Evolutionary conservation across 2,888 invertebrate genomes (phyloP).

Genomic region (Peribatodes rhomboidaria): DNA sequence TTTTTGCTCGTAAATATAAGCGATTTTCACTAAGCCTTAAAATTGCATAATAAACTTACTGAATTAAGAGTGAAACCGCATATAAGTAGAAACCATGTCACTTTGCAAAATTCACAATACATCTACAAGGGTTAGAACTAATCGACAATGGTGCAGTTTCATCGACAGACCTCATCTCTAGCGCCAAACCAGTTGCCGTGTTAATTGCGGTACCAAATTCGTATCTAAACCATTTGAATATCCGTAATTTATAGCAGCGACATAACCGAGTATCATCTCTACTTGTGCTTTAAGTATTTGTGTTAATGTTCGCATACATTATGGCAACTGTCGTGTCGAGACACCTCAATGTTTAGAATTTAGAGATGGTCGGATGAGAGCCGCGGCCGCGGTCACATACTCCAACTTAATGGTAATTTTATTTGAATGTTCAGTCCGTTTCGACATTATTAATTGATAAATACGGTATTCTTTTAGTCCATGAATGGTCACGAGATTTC

Average conservation of each 20-base stretch:
- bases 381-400: slow-evolving; percentile 32
- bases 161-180: slow-evolving; percentile 63
- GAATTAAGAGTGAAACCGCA: neutral
- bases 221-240: slow-evolving; percentile 85
- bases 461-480: slow-evolving; percentile 26
- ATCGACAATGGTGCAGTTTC: slow-evolving; percentile 46
- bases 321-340: slow-evolving; percentile 48
- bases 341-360: slow-evolving; percentile 52
- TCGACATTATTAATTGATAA: slow-evolving; percentile 40
- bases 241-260: slow-evolving; percentile 82
- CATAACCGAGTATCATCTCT: slow-evolving; percentile 76
- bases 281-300: slow-evolving; percentile 62
- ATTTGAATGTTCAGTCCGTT: slow-evolving; percentile 40
- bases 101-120: neutral
- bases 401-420: slow-evolving; percentile 42
- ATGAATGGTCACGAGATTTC: slow-evolving; percentile 22
- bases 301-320: slow-evolving; percentile 78
- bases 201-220: slow-evolving; percentile 86
- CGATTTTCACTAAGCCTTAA: too few species aligned
- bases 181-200: slow-evolving; percentile 76
- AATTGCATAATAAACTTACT: too few species aligned
- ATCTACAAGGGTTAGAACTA: slow-evolving; percentile 10
- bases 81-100: neutral
- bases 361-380: slow-evolving; percentile 38
- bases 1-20: too few species aligned